Evolutionary conservation across 2,113 vertebrate species (phyloP), one percentile per base, ranked within the genome.

Genomic region (Phyllostomus hastatus): DNA sequence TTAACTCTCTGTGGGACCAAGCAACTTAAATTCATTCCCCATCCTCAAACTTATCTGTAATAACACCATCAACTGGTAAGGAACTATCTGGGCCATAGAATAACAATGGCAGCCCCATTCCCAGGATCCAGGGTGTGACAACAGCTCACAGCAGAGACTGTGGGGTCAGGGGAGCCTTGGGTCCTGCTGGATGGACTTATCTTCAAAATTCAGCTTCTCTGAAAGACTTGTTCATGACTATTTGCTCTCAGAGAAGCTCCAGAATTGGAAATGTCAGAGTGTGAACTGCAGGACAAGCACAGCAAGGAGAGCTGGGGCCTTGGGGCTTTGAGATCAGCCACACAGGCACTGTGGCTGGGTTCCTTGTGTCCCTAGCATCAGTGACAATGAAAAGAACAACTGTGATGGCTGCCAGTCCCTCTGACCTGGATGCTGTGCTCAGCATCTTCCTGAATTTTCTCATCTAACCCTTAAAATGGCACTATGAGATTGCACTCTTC

Each of bases 231-330:
- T 28, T 61, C 46, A 17, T 54, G 75, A 76, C 43, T 94, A 24
- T 94, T 96, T 93, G 72, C 82, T 94, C 64, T 96, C 54, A 41
- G 46, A 59, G 93, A 82, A 82, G 41, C 82, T 86, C 2, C 28
- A 28, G 86, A 73, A 83, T 57, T 73, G 15, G n/a, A 86, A 96
- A 94, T 76, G 83, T 90, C 92, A 90, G 50, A 88, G 6, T 15
- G 15, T 2, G 6, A 59, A 67, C 17, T 75, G 11, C 11, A 69
- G 35, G 61, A 89, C 64, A 79, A 15, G 57, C 26, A 14, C 48
- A 70, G 17, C 3, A 16, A 80, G 28, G 26, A 61, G 33, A 89
- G 1, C 15, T 8, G 33, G 8, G 28, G 3, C 6, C n/a, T 73
- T 33, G 0, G 2, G 17, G 24, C 75, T 79, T 70, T 10, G 2